Evolutionary conservation across 2,888 invertebrate genomes (phyloP), one percentile per base, ranked within the genome.

Genomic region (Neoitamus cyanurus): DNA sequence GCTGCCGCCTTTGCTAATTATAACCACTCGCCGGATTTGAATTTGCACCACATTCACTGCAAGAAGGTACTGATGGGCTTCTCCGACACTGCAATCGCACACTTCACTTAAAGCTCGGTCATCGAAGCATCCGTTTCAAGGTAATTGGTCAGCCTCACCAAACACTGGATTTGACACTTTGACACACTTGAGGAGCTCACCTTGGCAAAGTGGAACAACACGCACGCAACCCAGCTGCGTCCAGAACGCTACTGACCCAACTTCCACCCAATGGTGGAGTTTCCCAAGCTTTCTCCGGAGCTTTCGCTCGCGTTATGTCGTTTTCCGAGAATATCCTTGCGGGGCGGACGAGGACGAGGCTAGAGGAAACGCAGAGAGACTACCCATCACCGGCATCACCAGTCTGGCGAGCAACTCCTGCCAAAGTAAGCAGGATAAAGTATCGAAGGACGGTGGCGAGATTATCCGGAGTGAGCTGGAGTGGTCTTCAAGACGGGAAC

Each of bases 181-280:
- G 42, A 69, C 37, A 83, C 82, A 83, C 82, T 83, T 68, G 58
- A 58, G 31, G 58, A 31, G 69, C 28, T 70, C 68, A 69, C 13
- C 13, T 42, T 30, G 46, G 20, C n/a, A 20, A 77, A 73, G 28
- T 77, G 77, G 77, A 42, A 42, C 77, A 42, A 77, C 82, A 83
- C 69, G 69, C 69, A 83, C 82, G 69, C 28, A 36, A 83, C 36
- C 69, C 25, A 69, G 69, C 69, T 83, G 69, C 36, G 69, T 83
- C 31, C 82, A 83, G 69, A 83, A 48, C 48, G 69, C 82, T 83
- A 83, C 82, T 83, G 82, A 83, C 82, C 82, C 37, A 83, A 83
- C 82, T 83, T 69, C 69, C 36, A 11, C 36, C 25, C 28, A 37
- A 69, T 83, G 34, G 31, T 34, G 69, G 34, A 36, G 25, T 28